Base-by-base conservation (phyloP, 2,797 vertebrate species). In the Trematomus bernacchii region DNA sequence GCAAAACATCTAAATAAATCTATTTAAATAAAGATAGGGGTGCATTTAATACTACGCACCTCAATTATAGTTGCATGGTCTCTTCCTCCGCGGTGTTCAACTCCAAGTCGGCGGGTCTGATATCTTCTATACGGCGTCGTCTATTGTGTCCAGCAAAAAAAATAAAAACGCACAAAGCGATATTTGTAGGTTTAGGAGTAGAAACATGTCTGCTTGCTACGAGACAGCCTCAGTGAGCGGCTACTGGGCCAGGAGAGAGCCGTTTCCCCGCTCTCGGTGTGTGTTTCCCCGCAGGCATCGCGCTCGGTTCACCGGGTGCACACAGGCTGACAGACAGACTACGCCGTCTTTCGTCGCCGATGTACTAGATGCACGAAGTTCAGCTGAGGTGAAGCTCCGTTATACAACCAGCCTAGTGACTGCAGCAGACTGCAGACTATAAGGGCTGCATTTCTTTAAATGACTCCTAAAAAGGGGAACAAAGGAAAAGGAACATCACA, bases 341-440 rank as follows among this genome's bases (percentile, higher is more conserved):
- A 80, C 82, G 76, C 79, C 70, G 82, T 77, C 77, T 72, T 80
- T 66, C 86, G 85, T 88, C 81, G 86, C 82, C 83, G 86, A 43
- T 71, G 55, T 88, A 85, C 87, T 88, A 90, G 87, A 90, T 89
- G 89, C 90, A 89, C 82, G 82, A 85, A 90, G 95, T 96, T 96
- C 95, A 95, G 88, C 89, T 94, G 87, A 95, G 94, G 94, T 95
- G 95, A 95, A 92, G 75, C 80, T 42, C 85, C 40, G 91, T 94
- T 94, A 94, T 78, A 94, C 92, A 94, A 94, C 82, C 74, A 69
- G 84, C 21, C 86, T 19, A 59, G 40, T 65, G 73, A 37, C 33
- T 74, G 71, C 43, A 14, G 33, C 37, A 15, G 21, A 19, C 74
- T 6, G 52, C 60, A 23, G 27, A 27, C 77, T 37, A 9, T 19